Conservation (phyloP, 2,888 invertebrate species). For the Rhynchonema sp. region DNA sequence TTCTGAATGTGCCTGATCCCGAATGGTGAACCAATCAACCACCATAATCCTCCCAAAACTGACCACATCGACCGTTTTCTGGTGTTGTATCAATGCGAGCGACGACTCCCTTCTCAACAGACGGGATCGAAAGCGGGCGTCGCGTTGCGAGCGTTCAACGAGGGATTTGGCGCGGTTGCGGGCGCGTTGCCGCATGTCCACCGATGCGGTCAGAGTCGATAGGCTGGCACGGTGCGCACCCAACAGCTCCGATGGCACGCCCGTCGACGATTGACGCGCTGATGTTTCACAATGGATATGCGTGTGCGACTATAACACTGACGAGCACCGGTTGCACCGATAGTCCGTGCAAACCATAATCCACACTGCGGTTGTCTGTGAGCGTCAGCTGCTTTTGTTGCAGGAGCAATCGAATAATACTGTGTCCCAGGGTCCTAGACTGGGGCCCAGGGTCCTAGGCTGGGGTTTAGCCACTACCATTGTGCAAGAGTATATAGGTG, state of each 20-base stretch:
- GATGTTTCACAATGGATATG: neutral
- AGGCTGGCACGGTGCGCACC: neutral
- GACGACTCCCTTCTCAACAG: neutral
- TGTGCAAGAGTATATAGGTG: no score
- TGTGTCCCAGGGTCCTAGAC: no score
- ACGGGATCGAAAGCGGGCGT: neutral
- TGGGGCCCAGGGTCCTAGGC: no score
- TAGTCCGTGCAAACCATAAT: no score
- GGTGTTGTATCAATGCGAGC: neutral
- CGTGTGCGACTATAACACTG: neutral
- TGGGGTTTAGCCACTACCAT: no score
- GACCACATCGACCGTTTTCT: neutral
- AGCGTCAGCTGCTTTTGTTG: no score
- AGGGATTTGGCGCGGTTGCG: neutral
- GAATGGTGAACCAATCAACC: no score
- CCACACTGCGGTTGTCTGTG: no score
- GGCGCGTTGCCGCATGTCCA: neutral
- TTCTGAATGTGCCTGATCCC: no score
- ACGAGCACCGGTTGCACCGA: no score
- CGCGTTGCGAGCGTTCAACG: neutral
- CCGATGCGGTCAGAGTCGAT: neutral
- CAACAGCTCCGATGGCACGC: neutral
- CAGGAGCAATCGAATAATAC: no score
- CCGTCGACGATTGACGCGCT: neutral
- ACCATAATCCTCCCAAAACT: neutral